Evolutionary conservation across 1,140 invertebrate genomes (phyloP).

Genomic region (Eulimnadia texana): DNA sequence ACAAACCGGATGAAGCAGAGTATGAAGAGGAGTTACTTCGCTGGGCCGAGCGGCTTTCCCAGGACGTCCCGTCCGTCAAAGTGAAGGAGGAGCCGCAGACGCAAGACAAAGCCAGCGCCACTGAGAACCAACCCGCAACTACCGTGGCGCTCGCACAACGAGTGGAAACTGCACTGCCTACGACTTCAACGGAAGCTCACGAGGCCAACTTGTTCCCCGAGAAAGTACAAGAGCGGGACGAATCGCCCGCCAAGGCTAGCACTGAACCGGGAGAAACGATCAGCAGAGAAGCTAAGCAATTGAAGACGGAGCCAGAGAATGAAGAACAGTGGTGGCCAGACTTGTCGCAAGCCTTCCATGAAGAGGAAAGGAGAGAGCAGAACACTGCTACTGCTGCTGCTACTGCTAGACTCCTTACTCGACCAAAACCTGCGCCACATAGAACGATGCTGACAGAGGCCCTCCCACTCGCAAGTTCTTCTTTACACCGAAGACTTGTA

Average conservation of each 20-base stretch:
- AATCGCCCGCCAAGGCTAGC: not conserved
- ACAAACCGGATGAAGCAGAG: not conserved
- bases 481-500: not conserved
- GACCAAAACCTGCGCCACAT: not conserved
- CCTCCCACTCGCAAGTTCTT: not conserved
- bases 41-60: not conserved
- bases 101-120: too few species aligned
- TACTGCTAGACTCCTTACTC: not conserved
- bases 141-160: too few species aligned
- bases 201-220: too few species aligned
- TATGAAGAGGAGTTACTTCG: not conserved
- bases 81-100: not conserved
- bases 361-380: not conserved
- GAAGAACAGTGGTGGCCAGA: not conserved
- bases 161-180: too few species aligned
- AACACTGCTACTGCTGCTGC: not conserved
- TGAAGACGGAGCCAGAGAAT: not conserved
- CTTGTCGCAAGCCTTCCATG: not conserved
- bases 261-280: not conserved
- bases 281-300: not conserved
- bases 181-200: too few species aligned
- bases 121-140: too few species aligned
- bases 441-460: not conserved
- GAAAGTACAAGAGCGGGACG: too few species aligned
- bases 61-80: not conserved